A percentile compares a stretch with the other conserved stretches of the same genome.
Evolutionary conservation across 2,797 vertebrate genomes (phyloP).

Genomic region (Sebastes minor): DNA sequence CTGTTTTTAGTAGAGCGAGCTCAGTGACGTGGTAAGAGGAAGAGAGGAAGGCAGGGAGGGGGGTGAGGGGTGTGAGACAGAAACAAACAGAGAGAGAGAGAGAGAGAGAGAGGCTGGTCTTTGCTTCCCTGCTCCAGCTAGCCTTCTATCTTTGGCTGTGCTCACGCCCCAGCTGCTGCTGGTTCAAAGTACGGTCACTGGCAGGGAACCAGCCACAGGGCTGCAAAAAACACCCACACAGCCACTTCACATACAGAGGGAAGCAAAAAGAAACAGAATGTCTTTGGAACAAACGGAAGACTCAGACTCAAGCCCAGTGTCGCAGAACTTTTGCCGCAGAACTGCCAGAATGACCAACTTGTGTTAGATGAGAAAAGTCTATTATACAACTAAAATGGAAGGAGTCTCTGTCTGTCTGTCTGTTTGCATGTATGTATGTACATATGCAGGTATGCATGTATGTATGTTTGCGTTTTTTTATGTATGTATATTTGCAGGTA

Average conservation of each 20-base stretch:
- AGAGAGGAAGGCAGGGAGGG: slow-evolving; percentile 20
- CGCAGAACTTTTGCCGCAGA: slow-evolving; percentile 19
- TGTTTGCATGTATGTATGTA: not conserved
- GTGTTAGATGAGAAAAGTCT: not conserved
- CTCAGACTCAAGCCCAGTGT: slow-evolving; percentile 26
- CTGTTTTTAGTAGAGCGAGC: not conserved
- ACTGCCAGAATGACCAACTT: not conserved
- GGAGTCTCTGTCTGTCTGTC: not conserved
- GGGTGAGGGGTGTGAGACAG: slow-evolving; percentile 16
- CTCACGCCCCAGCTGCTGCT: slow-evolving; percentile 82
- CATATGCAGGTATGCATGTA: not conserved
- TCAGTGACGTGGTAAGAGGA: slow-evolving; percentile 35
- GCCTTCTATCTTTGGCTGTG: slow-evolving; percentile 80
- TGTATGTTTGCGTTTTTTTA: not conserved
- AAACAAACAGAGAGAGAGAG: slow-evolving; percentile 18
- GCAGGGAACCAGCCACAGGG: slow-evolving; percentile 73
- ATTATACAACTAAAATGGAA: not conserved
- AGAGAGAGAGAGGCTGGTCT: slow-evolving; percentile 24
- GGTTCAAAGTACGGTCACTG: slow-evolving; percentile 89
- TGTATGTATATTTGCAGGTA: not conserved
- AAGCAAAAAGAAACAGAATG: slow-evolving; percentile 69
- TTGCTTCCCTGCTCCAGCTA: slow-evolving; percentile 51
- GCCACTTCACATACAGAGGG: slow-evolving; percentile 64
- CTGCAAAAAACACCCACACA: slow-evolving; percentile 70
- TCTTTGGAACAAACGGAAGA: slow-evolving; percentile 61